Conservation (phyloP, 2,888 invertebrate species). For the Imbricaverruca yamaguchii region DNA sequence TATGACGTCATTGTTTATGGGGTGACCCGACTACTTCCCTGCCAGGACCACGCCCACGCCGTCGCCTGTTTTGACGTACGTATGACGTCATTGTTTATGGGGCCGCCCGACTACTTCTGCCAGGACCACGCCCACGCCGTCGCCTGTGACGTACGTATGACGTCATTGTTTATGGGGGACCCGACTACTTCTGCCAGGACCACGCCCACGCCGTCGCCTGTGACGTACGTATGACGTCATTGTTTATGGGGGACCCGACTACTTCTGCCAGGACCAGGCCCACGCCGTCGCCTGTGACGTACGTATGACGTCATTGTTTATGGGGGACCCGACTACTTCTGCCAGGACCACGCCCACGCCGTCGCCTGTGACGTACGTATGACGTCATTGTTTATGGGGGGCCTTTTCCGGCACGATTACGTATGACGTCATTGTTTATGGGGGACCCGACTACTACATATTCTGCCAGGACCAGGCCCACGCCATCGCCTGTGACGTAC, state of each 20-base stretch:
- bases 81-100: neutral
- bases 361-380: neutral
- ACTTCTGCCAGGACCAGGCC: conserved; percentile 3
- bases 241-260: neutral
- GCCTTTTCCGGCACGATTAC: too few relatives aligned
- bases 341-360: neutral
- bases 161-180: neutral
- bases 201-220: neutral
- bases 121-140: neutral
- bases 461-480: conserved; percentile 3
- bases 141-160: neutral
- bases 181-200: conserved; percentile 3
- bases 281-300: neutral
- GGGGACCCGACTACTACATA: neutral
- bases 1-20: neutral
- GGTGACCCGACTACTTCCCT: neutral
- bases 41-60: neutral
- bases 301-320: neutral
- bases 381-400: too few relatives aligned
- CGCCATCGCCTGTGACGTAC: neutral
- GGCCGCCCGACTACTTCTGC: conserved; percentile 3
- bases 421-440: neutral
- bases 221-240: neutral
- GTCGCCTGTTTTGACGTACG: neutral
- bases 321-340: neutral